These are phyloP conservation scores for Ethmia dodecea DNA, from an alignment of 2,888 invertebrate genomes.

Conservation along the genomic window DNA sequence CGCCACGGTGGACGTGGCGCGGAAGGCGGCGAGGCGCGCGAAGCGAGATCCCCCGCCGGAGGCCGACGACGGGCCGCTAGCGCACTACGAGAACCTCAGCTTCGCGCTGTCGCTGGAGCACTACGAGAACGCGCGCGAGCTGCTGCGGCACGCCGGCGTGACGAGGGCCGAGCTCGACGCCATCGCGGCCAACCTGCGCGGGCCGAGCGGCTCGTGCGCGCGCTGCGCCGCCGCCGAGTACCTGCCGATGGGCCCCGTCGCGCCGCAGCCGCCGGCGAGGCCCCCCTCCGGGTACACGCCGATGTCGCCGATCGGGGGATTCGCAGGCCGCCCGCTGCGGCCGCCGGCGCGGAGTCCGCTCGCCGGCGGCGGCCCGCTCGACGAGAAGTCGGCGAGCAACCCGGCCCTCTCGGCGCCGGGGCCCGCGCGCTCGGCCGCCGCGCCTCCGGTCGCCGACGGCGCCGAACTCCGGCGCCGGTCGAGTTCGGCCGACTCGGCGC, in stretches of 20 bases:
- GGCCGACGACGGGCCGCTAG: conserved; percentile 64
- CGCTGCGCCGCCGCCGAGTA: conserved; percentile 72
- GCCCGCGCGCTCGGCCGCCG: conserved; percentile 8
- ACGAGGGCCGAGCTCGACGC: conserved; percentile 71
- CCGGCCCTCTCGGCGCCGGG: conserved; percentile 76
- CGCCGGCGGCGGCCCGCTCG: conserved; percentile 45
- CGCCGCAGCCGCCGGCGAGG: conserved; percentile 22
- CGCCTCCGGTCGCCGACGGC: conserved; percentile 9
- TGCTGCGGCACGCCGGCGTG: conserved; percentile 76
- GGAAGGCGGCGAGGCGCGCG: conserved; percentile 74
- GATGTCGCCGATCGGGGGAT: conserved; percentile 82
- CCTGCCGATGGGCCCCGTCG: conserved; percentile 78
- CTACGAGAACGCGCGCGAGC: conserved; percentile 87
- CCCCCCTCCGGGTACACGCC: conserved; percentile 81
- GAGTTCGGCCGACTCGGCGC: conserved; percentile 85
- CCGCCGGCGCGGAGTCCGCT: conserved; percentile 41
- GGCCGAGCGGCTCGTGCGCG: conserved; percentile 15
- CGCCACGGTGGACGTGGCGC: conserved; percentile 82
- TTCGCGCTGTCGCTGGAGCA: conserved; percentile 87
- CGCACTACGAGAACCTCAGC: conserved; percentile 85
- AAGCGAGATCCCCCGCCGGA: conserved; percentile 25
- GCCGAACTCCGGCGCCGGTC: conserved; percentile 63
- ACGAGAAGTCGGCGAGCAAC: conserved; percentile 83
- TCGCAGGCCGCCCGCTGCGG: conserved; percentile 57
- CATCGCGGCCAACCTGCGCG: conserved; percentile 44